These are phyloP conservation scores for Lochmaea capreae DNA, from an alignment of 2,888 invertebrate genomes.

Conservation along the genomic window DNA sequence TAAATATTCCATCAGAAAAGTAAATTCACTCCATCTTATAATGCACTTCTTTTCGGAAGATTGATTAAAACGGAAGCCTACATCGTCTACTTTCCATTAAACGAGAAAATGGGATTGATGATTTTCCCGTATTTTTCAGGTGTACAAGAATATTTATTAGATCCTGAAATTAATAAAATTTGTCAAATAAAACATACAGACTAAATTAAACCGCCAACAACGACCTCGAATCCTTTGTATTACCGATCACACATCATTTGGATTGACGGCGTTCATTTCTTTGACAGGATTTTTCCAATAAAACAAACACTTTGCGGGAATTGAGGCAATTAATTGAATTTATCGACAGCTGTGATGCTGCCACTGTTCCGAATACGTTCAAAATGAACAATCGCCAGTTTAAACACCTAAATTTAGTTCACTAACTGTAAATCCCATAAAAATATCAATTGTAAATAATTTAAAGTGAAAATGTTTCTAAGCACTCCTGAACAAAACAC, in stretches of 20 bases:
- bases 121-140: not conserved
- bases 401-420: not conserved
- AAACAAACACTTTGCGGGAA: constrained; percentile 37
- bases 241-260: constrained; percentile 23
- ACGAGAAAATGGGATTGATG: not conserved
- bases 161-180: constrained; percentile 7
- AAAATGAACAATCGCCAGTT: not conserved
- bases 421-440: not conserved
- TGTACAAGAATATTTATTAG: constrained; percentile 2
- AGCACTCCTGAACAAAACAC: too few relatives aligned
- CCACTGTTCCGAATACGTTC: constrained; percentile 14
- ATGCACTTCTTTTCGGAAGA: not conserved
- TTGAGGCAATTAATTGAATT: constrained; percentile 36
- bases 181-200: constrained; percentile 8
- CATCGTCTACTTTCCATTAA: not conserved
- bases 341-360: constrained; percentile 35
- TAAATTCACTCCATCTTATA: not conserved
- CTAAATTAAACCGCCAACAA: constrained; percentile 5
- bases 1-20: not conserved
- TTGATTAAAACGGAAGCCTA: not conserved
- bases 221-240: constrained; percentile 5
- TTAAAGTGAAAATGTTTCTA: too few relatives aligned
- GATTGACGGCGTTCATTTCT: constrained; percentile 36
- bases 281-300: constrained; percentile 37
- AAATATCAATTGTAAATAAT: not conserved